phyloP scores from a whole-genome alignment of 92 coral and sea anemone species.

The Epizoanthus scotinus region DNA sequence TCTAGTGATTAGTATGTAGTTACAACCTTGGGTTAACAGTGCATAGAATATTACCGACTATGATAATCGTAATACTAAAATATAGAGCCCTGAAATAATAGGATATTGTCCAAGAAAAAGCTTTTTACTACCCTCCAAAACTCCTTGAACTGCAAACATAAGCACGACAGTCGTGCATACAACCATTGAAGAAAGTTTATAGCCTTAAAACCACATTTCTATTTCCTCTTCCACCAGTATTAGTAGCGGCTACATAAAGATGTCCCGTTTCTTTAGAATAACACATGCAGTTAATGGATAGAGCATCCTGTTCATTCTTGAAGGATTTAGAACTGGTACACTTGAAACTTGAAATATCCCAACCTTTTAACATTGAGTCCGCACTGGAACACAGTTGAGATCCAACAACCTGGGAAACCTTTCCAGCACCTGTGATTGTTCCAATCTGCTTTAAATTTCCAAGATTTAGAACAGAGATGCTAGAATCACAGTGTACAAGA shows the following conservation, averaged over 20 bases:
- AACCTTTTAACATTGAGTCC: slow-evolving; percentile 44
- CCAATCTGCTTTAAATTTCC: slow-evolving; percentile 79
- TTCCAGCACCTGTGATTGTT: slow-evolving; percentile 61
- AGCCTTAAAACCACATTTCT: slow-evolving; percentile 60
- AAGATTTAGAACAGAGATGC: slow-evolving; percentile 67
- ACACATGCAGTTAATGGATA: slow-evolving; percentile 55
- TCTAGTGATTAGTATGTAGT: too few relatives aligned
- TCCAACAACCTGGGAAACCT: slow-evolving; percentile 51
- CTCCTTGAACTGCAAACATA: too few relatives aligned
- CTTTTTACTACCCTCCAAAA: too few relatives aligned
- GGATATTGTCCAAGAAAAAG: too few relatives aligned
- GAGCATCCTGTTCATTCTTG: slow-evolving; percentile 40
- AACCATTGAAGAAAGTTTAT: slow-evolving; percentile 14
- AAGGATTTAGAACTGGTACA: slow-evolving; percentile 52
- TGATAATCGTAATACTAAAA: too few relatives aligned
- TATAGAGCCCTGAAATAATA: too few relatives aligned
- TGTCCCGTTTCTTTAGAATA: slow-evolving; percentile 57
- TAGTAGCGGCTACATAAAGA: slow-evolving; percentile 56
- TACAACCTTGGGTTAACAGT: too few relatives aligned
- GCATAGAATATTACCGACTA: too few relatives aligned
- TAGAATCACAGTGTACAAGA: slow-evolving; percentile 58
- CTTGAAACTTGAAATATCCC: slow-evolving; percentile 58
- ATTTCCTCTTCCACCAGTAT: slow-evolving; percentile 37
- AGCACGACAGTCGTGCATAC: too few relatives aligned
- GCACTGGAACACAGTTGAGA: slow-evolving; percentile 48